phyloP scores from a whole-genome alignment of 2,113 vertebrate species.

The Gymnocephalus cernua region DNA sequence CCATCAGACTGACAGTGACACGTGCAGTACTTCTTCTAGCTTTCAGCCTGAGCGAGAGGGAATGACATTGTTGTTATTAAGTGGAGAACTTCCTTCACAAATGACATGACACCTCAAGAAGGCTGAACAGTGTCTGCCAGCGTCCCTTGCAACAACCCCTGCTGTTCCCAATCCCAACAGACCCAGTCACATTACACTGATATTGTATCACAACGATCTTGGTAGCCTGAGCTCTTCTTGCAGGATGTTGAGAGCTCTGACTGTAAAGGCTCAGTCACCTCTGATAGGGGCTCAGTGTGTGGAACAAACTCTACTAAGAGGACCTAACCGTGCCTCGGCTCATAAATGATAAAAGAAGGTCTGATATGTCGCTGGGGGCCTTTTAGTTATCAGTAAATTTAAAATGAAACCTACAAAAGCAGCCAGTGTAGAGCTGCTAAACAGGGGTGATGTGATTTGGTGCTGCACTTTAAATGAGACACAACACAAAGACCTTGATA shows the following conservation, averaged over 20 bases:
- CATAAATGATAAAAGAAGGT: slow-evolving; percentile 28
- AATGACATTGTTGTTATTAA: slow-evolving; percentile 26
- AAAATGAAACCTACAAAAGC: slow-evolving; percentile 37
- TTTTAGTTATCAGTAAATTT: slow-evolving; percentile 41
- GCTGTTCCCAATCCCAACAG: slow-evolving; percentile 10
- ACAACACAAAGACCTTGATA: slow-evolving; percentile 18
- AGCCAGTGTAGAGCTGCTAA: slow-evolving; percentile 12
- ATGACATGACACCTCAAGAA: slow-evolving; percentile 39
- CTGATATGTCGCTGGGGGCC: slow-evolving; percentile 28
- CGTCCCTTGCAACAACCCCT: slow-evolving; percentile 24
- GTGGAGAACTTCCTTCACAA: slow-evolving; percentile 45
- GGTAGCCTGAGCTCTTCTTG: slow-evolving; percentile 28
- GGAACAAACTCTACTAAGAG: slow-evolving; percentile 31
- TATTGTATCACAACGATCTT: slow-evolving; percentile 29
- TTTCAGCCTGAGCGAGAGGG: slow-evolving; percentile 16
- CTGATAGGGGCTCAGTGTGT: slow-evolving; percentile 28
- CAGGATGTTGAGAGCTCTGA: slow-evolving; percentile 32
- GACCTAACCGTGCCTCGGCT: slow-evolving; percentile 19
- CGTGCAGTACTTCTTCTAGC: slow-evolving; percentile 1
- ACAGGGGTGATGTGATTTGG: slow-evolving; percentile 25
- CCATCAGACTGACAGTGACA: background rate
- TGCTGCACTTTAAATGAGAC: slow-evolving; percentile 22
- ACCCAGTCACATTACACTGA: slow-evolving; percentile 13
- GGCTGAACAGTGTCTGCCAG: slow-evolving; percentile 23
- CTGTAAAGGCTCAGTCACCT: slow-evolving; percentile 30